Base-by-base conservation (phyloP, 2,888 invertebrate species). In the Diarsia mendica region DNA sequence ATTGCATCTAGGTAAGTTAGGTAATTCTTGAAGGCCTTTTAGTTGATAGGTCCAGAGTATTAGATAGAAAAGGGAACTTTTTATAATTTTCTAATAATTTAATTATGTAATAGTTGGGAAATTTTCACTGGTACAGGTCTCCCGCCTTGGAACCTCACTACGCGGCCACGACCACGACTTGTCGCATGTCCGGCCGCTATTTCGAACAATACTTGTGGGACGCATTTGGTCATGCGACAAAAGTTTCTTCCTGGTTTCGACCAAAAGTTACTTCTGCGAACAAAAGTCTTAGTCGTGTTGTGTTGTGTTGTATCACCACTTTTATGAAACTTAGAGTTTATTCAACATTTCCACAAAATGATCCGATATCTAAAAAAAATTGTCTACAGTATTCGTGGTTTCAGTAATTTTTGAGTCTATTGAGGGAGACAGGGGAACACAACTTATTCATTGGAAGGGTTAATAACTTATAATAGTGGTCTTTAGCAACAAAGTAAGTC, bases 1-100 rank as follows among this genome's bases (percentile, higher is more conserved):
- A 48, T 15, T 72, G n/a, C 15, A 8, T 63, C 15, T 44, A 44
- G 44, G 0, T 49, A 70, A 48, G 53, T 75, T 53, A n/a, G n/a
- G n/a, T n/a, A 13, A 6, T 28, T 11, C 23, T 23, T 55, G 53
- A 49, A 39, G 23, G 3, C 9, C 3, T 65, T 0, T 49, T n/a
- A 28, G 18, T 55, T 28, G 2, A 15, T 48, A 23, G 11, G n/a
- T 63, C 63, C 63, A 20, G 23, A 28, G 13, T 70, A 1, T 58
- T 58, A 18, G 28, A 15, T 58, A 20, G 28, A 23, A 15, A 46
- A 33, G 1, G 6, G 15, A 15, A 28, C 9, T 15, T 55, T 55
- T 28, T 3, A 28, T 13, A 10, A 28, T 44, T 72, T 61, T 28
- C n/a, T 1, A 28, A 55, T 23, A 5, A 33, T 33, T 33, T 3